These are phyloP conservation scores for Coelinius sp. DNA, from an alignment of 2,888 invertebrate species.

Conservation along the genomic window DNA sequence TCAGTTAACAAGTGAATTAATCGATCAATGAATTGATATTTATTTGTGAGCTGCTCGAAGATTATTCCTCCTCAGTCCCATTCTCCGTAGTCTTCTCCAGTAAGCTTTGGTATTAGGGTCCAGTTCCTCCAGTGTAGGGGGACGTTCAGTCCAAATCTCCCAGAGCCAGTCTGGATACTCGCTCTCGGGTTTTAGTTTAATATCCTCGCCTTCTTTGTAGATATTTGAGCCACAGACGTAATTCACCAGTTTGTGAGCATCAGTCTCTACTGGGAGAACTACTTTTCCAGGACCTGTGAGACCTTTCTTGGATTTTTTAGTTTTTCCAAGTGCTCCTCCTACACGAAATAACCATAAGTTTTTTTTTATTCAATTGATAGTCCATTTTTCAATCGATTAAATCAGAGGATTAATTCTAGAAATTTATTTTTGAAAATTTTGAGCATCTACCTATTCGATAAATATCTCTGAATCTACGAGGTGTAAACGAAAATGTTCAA, in stretches of 20 bases:
- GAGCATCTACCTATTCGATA: too few relatives aligned
- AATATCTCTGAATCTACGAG: too few relatives aligned
- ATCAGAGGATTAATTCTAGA: too few relatives aligned
- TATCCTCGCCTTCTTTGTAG: slow-evolving; percentile 83
- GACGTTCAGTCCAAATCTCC: slow-evolving; percentile 78
- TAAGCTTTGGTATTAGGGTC: slow-evolving; percentile 86
- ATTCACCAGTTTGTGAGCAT: slow-evolving; percentile 81
- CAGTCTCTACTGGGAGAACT: slow-evolving; percentile 86
- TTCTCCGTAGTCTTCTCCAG: slow-evolving; percentile 82
- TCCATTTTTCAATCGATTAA: too few relatives aligned
- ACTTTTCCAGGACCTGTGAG: slow-evolving; percentile 77
- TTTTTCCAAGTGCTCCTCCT: slow-evolving; percentile 69
- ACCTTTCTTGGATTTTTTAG: slow-evolving; percentile 75
- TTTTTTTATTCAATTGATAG: too few relatives aligned
- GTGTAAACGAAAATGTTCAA: too few relatives aligned
- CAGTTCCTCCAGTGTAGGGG: slow-evolving; percentile 79
- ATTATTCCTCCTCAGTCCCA: slow-evolving; percentile 78
- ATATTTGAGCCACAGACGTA: slow-evolving; percentile 91
- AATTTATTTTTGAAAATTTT: too few relatives aligned
- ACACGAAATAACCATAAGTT: too few relatives aligned
- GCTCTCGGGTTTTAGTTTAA: slow-evolving; percentile 81
- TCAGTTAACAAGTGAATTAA: neutral
- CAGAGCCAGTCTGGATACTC: slow-evolving; percentile 97
- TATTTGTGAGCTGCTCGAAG: neutral
- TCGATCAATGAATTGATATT: neutral